These are phyloP conservation scores for Pyrrhosoma nymphula DNA, from an alignment of 2,888 invertebrate species.

Conservation along the genomic window DNA sequence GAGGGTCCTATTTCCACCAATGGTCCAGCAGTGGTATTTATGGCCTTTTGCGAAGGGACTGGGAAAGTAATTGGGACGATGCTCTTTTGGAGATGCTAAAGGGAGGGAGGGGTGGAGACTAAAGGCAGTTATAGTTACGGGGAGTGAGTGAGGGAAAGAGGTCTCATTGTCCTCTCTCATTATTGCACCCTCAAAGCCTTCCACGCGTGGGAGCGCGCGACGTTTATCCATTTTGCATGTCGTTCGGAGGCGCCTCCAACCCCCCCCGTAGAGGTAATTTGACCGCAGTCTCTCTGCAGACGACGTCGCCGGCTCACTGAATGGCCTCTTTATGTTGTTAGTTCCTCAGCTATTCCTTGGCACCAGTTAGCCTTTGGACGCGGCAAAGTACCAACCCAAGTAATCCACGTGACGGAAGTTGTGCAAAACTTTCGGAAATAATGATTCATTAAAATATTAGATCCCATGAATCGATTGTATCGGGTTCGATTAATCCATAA, in stretches of 20 bases:
- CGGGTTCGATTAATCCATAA: no score
- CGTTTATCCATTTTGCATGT: conserved; percentile 26
- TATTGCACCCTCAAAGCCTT: background rate
- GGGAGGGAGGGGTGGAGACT: background rate
- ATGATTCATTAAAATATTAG: no score
- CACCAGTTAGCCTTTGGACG: background rate
- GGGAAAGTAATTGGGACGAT: background rate
- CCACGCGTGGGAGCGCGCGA: background rate
- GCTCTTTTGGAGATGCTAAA: background rate
- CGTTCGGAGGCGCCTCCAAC: conserved; percentile 7
- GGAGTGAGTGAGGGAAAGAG: background rate
- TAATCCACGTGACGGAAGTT: no score
- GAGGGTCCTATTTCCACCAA: background rate
- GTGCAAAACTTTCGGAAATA: no score
- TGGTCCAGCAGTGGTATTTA: background rate
- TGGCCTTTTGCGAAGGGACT: background rate
- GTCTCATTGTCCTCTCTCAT: conserved; percentile 6
- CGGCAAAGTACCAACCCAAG: background rate
- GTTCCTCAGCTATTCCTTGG: background rate
- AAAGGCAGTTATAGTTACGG: background rate
- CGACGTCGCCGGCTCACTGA: background rate
- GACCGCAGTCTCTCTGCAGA: background rate
- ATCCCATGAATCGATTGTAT: no score
- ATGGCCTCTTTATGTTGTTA: background rate
- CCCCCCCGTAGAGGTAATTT: background rate